Percentiles rank a stretch among this genome's conserved stretches.
Conservation (phyloP, 1,140 invertebrate genomes). For the Zaprionus gabonicus region DNA sequence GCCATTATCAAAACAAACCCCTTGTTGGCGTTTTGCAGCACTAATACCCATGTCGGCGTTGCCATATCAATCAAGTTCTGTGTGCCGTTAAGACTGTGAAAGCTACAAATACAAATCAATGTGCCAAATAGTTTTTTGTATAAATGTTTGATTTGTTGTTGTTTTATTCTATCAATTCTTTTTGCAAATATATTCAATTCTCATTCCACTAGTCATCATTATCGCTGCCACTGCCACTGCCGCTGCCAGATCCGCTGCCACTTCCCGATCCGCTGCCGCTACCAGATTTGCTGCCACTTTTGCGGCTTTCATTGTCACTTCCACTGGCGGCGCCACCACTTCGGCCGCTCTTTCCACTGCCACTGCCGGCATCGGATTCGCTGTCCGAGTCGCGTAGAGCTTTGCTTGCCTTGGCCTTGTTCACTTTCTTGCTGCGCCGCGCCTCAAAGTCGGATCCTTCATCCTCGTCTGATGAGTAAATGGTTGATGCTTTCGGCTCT, state of each 20-base stretch:
- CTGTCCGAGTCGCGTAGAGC: conserved; percentile 91
- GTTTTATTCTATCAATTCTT: not conserved
- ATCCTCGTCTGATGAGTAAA: conserved; percentile 97
- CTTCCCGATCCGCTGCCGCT: conserved; percentile 55
- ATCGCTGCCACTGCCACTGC: conserved; percentile 64
- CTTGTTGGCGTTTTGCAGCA: not conserved
- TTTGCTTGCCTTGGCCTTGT: conserved; percentile 93
- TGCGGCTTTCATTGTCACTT: conserved; percentile 62
- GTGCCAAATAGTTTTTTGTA: not conserved
- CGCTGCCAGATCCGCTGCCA: conserved; percentile 39
- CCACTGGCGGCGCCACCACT: conserved; percentile 51
- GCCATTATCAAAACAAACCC: not conserved
- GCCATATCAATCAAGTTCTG: not conserved
- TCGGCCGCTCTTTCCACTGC: conserved; percentile 66
- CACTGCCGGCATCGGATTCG: conserved; percentile 80
- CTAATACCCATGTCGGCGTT: not conserved
- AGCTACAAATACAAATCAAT: not conserved
- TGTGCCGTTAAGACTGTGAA: not conserved
- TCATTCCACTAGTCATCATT: conserved; percentile 56
- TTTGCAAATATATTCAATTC: not conserved
- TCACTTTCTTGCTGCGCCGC: conserved; percentile 89
- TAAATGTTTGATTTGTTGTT: not conserved
- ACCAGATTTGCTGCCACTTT: conserved; percentile 56
- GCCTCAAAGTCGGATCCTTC: conserved; percentile 95
- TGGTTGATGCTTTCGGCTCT: conserved; percentile 87